These are phyloP conservation scores for Agrilus biguttatus DNA, from an alignment of 2,888 invertebrate species.

Conservation along the genomic window DNA sequence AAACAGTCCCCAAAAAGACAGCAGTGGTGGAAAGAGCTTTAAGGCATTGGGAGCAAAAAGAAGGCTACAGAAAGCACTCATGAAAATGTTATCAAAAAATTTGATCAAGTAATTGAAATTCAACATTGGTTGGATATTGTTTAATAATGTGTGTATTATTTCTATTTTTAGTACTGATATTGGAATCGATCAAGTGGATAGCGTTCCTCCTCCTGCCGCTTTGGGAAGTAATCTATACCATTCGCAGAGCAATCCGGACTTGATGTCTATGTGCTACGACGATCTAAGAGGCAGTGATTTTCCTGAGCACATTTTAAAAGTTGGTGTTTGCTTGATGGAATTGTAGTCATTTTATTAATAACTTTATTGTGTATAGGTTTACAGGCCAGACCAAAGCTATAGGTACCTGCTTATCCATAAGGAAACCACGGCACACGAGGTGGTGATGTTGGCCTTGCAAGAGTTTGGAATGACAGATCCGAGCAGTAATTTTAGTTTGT, in stretches of 20 bases:
- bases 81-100: constrained; percentile 82
- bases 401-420: constrained; percentile 94
- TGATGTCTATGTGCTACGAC: constrained; percentile 70
- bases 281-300: constrained; percentile 68
- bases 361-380: constrained; percentile 40
- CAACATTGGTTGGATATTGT: background rate
- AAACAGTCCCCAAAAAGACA: constrained; percentile 51
- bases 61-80: constrained; percentile 68
- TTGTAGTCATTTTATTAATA: background rate
- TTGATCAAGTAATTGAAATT: constrained; percentile 37
- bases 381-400: constrained; percentile 92
- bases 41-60: constrained; percentile 83
- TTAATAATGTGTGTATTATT: background rate
- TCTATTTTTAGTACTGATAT: constrained; percentile 23
- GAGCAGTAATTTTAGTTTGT: constrained; percentile 86
- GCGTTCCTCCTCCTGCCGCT: constrained; percentile 35
- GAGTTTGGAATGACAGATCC: constrained; percentile 93
- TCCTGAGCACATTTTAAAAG: constrained; percentile 93
- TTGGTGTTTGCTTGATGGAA: constrained; percentile 9
- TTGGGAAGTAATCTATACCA: constrained; percentile 58
- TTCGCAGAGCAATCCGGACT: constrained; percentile 80
- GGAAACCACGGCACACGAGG: constrained; percentile 77
- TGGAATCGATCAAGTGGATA: constrained; percentile 51
- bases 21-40: constrained; percentile 44
- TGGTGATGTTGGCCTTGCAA: constrained; percentile 92